phyloP scores from a whole-genome alignment of 1,140 invertebrate species.

The Himalopsyche phryganea region DNA sequence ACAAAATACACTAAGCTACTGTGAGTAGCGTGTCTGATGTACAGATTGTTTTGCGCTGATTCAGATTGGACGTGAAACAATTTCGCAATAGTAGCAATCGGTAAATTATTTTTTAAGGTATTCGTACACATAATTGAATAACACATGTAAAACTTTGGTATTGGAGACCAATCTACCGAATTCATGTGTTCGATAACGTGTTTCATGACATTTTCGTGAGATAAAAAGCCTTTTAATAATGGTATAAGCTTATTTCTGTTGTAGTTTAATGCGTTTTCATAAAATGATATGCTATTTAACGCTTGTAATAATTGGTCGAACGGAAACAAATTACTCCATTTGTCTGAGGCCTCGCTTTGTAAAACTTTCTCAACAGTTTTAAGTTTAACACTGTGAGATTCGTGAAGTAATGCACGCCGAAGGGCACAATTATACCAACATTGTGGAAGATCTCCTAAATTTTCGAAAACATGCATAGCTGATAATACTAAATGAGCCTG shows the following conservation, averaged over 20 bases:
- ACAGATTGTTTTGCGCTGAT: constrained; percentile 17
- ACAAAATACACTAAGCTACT: constrained; percentile 22
- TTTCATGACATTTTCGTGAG: constrained; percentile 6
- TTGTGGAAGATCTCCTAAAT: constrained; percentile 31
- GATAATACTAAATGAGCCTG: constrained; percentile 39
- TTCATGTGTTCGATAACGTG: constrained; percentile 11
- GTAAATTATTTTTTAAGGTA: constrained; percentile 10
- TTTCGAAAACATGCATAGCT: constrained; percentile 35
- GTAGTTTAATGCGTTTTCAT: constrained; percentile 22
- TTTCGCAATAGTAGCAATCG: background rate
- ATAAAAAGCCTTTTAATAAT: constrained; percentile 18
- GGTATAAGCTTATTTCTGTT: constrained; percentile 16
- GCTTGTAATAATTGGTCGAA: constrained; percentile 21
- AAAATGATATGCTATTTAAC: constrained; percentile 25
- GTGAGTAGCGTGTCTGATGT: constrained; percentile 19
- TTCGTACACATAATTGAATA: constrained; percentile 11
- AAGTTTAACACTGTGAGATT: constrained; percentile 15
- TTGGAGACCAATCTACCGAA: constrained; percentile 15
- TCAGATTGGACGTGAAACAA: constrained; percentile 13
- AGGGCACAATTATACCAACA: constrained; percentile 36
- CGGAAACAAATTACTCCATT: constrained; percentile 13
- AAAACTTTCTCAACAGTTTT: constrained; percentile 24
- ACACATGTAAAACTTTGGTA: constrained; percentile 25
- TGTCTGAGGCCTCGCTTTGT: constrained; percentile 2
- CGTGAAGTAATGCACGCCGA: constrained; percentile 20